Evolutionary conservation across 2,113 vertebrate genomes (phyloP).

Genomic region (Oplegnathus fasciatus): DNA sequence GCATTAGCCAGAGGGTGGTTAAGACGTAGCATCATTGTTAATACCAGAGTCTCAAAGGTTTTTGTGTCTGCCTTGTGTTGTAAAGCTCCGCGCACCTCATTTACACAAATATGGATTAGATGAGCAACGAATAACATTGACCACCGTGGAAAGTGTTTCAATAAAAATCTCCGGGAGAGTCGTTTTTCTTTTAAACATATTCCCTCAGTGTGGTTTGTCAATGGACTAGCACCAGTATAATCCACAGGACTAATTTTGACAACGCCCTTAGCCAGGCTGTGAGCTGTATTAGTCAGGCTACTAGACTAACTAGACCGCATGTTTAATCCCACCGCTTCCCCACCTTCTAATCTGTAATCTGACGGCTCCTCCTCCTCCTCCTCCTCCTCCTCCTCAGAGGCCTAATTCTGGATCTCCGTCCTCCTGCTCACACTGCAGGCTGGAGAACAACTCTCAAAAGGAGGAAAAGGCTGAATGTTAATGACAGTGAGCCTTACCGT

Average conservation of each 20-base stretch:
- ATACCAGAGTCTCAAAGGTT: constrained; percentile 58
- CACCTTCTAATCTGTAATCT: constrained; percentile 79
- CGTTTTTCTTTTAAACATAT: constrained; percentile 26
- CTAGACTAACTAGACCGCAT: constrained; percentile 22
- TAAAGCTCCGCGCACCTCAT: constrained; percentile 62
- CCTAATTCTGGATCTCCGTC: constrained; percentile 61
- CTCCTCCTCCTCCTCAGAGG: constrained; percentile 53
- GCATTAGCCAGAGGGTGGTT: constrained; percentile 77
- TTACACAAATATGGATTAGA: constrained; percentile 73
- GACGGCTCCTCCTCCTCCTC: constrained; percentile 54
- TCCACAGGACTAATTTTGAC: constrained; percentile 54
- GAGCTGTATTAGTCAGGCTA: constrained; percentile 64
- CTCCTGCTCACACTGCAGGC: constrained; percentile 27
- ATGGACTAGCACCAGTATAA: constrained; percentile 25
- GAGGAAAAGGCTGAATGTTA: constrained; percentile 39
- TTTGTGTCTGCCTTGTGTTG: constrained; percentile 59
- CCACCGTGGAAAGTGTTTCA: constrained; percentile 45
- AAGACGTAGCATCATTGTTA: constrained; percentile 68
- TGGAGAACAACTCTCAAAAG: background rate
- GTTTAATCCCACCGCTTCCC: constrained; percentile 72
- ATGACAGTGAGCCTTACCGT: constrained; percentile 26
- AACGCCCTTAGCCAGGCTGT: constrained; percentile 53
- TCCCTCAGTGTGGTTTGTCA: constrained; percentile 32
- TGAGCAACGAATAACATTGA: constrained; percentile 60
- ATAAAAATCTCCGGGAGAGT: constrained; percentile 46